Percentiles rank a stretch among this genome's conserved stretches.
Evolutionary conservation across 2,113 vertebrate species (phyloP).

Genomic region (Galemys pyrenaicus): DNA sequence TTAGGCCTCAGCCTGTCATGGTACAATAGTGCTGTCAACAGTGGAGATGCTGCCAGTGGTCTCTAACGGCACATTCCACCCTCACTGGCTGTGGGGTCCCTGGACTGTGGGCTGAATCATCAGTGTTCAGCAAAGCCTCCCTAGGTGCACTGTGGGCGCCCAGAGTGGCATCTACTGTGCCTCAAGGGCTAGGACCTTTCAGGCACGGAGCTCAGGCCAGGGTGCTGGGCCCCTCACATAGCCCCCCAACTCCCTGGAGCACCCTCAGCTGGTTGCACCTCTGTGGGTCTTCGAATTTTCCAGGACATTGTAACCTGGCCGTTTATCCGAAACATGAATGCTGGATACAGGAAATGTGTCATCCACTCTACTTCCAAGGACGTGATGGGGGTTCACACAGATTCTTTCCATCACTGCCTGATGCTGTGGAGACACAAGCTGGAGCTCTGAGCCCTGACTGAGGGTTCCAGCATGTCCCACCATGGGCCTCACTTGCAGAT

Average conservation of each 20-base stretch:
- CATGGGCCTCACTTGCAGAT: not conserved
- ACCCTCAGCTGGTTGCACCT: not conserved
- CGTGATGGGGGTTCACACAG: slow-evolving; percentile 80
- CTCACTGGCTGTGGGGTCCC: not conserved
- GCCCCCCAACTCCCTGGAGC: not conserved
- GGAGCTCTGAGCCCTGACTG: not conserved
- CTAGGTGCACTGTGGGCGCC: no score
- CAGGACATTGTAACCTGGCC: slow-evolving; percentile 78
- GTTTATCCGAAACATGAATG: no score
- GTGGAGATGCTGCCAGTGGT: not conserved
- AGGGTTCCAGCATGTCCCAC: not conserved
- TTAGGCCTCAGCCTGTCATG: not conserved
- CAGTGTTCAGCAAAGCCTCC: not conserved
- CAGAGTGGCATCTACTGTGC: not conserved
- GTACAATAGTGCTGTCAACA: not conserved
- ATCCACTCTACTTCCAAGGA: slow-evolving; percentile 79
- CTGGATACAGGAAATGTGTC: slow-evolving; percentile 80
- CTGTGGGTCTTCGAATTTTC: not conserved
- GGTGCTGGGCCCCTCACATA: not conserved
- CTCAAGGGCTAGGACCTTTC: not conserved
- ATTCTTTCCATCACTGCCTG: slow-evolving; percentile 54
- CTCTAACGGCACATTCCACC: not conserved
- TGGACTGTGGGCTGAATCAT: not conserved
- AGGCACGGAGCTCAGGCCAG: not conserved
- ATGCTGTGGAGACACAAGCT: not conserved